Conservation (phyloP, 2,888 invertebrate species). For the Stenurella melanura region DNA sequence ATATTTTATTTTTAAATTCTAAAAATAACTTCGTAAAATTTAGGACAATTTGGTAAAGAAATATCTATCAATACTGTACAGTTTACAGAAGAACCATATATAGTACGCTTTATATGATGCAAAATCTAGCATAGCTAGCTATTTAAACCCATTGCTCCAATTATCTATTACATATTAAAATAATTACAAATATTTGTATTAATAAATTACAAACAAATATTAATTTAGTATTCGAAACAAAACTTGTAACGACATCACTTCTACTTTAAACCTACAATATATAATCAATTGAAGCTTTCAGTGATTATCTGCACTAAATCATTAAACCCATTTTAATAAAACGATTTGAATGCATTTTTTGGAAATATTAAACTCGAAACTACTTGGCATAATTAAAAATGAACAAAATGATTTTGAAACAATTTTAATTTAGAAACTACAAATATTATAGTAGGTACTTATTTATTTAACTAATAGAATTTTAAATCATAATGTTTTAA, state of each 20-base stretch:
- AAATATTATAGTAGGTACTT: not conserved
- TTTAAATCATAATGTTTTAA: not conserved
- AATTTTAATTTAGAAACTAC: not conserved
- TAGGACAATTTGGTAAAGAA: too few species aligned
- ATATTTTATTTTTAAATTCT: too few species aligned
- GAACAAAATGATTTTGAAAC: not conserved
- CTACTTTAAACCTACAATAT: not conserved
- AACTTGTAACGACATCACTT: not conserved
- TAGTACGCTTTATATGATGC: too few species aligned
- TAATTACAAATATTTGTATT: not conserved
- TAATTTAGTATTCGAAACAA: not conserved
- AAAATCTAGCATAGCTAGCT: not conserved
- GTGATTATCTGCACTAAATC: not conserved
- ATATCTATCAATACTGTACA: too few species aligned
- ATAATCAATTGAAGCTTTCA: not conserved
- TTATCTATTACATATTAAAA: not conserved
- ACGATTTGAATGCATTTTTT: not conserved
- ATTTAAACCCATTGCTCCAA: not conserved
- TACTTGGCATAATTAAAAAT: not conserved
- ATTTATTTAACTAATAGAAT: not conserved
- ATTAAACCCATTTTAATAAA: not conserved
- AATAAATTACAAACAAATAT: not conserved
- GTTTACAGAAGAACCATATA: too few species aligned
- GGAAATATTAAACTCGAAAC: not conserved
- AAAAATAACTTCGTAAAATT: too few species aligned